Base-by-base conservation (phyloP, 2,888 invertebrate genomes). In the Meteorus colon region DNA sequence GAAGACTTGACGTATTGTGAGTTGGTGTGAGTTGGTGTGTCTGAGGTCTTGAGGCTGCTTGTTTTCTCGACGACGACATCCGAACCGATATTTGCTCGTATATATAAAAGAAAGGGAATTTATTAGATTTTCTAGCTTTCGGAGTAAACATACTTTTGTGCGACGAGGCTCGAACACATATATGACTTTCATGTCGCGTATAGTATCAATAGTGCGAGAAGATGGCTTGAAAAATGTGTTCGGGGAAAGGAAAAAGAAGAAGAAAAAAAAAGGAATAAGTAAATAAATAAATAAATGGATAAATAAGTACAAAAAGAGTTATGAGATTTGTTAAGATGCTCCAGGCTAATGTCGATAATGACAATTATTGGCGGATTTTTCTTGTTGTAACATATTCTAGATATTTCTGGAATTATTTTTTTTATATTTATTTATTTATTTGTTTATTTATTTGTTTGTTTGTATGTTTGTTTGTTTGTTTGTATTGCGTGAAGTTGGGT, bases 61-160 rank as follows among this genome's bases (percentile, higher is more conserved):
- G 19, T 8, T 55, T 19, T 55, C 48, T 55, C 41, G 45, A 67
- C 63, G 66, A 75, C 66, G 51, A 73, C 68, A 76, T 76, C 63
- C 74, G 66, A 62, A 68, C 63, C 63, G 37, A 66, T 65, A 76
- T 76, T 76, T 74, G 41, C 75, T n/a, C 51, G 37, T 60, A 70
- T 67, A 69, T 69, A 55, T 55, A 55, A 55, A 51, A 62, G 31
- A 55, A 48, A 69, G 74, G 29, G 71, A 80, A 80, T 83, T 83
- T 84, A 84, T 84, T 84, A 83, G 84, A 84, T 84, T 84, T 82
- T 80, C 75, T 81, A 81, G 79, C 82, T 80, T 79, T 82, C 79
- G 78, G 74, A 81, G 87, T 84, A 87, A 88, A 88, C 84, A 86
- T 82, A 83, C 84, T 86, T 86, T 87, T 82, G 78, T 78, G 79